Conservation (phyloP, 2,113 vertebrate species). For the Cercocebus atys region DNA sequence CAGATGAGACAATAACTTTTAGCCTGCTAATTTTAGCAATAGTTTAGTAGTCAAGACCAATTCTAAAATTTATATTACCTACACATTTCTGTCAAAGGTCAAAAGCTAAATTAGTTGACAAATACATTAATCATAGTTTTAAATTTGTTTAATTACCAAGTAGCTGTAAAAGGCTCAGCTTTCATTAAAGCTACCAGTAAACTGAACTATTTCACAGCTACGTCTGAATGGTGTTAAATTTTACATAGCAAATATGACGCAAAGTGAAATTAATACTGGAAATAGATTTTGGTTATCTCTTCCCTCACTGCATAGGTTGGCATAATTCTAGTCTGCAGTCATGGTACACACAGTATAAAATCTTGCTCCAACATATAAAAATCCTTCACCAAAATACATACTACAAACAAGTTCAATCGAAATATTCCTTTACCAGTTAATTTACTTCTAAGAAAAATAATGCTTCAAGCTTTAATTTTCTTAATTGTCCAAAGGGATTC, state of each 20-base stretch:
- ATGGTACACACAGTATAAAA: neutral
- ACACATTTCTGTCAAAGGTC: neutral
- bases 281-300: slow-evolving; percentile 26
- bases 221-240: neutral
- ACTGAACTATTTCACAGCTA: neutral
- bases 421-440: neutral
- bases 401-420: slow-evolving; percentile 5
- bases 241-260: neutral
- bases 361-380: slow-evolving; percentile 7
- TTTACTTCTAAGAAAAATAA: slow-evolving; percentile 44
- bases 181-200: slow-evolving; percentile 42
- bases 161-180: neutral
- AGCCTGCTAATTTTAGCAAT: neutral
- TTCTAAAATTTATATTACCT: slow-evolving; percentile 32
- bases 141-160: slow-evolving; percentile 6
- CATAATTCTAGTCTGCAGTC: neutral
- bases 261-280: slow-evolving; percentile 23
- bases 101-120: slow-evolving; percentile 35
- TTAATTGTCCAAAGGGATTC: neutral
- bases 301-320: neutral
- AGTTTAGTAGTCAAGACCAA: neutral
- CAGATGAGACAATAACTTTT: neutral
- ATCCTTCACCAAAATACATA: neutral
- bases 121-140: slow-evolving; percentile 11
- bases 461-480: neutral